Conservation (phyloP, 53 echinoderm and acorn worm genomes). For the Apostichopus leukothele region DNA sequence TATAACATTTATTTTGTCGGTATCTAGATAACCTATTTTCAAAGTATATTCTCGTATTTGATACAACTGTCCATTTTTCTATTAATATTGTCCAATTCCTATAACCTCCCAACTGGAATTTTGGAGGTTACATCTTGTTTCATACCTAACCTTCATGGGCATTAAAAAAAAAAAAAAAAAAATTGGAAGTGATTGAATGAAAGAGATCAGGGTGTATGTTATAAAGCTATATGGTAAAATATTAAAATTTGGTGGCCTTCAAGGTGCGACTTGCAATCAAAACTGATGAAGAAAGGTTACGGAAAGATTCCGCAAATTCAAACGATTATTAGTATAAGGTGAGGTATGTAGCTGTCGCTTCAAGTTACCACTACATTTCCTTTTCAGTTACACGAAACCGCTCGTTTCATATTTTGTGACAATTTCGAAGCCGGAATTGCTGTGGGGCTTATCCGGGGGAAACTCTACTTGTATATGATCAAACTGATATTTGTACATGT, state of each 20-base stretch:
- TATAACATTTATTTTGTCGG: too few relatives aligned
- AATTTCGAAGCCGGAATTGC: neutral
- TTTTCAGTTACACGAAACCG: neutral
- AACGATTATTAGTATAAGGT: neutral
- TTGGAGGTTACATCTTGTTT: too few relatives aligned
- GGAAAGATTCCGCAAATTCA: neutral
- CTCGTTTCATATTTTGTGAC: neutral
- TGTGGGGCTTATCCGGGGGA: neutral
- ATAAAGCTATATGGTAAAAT: neutral
- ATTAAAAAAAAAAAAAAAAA: too few relatives aligned
- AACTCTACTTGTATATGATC: neutral
- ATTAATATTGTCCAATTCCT: too few relatives aligned
- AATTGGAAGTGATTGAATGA: too few relatives aligned
- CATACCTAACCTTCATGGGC: too few relatives aligned
- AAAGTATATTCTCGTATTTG: neutral
- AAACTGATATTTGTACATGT: slow-evolving; percentile 34
- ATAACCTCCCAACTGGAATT: too few relatives aligned
- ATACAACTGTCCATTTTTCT: neutral
- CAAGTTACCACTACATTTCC: neutral
- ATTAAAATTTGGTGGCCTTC: neutral
- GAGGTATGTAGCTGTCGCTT: neutral
- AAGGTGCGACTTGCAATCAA: too few relatives aligned
- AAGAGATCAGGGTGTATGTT: too few relatives aligned
- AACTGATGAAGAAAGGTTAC: too few relatives aligned
- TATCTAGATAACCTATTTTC: neutral